Conservation (phyloP, 2,888 invertebrate genomes). For the Aleiodes leptofemur region DNA sequence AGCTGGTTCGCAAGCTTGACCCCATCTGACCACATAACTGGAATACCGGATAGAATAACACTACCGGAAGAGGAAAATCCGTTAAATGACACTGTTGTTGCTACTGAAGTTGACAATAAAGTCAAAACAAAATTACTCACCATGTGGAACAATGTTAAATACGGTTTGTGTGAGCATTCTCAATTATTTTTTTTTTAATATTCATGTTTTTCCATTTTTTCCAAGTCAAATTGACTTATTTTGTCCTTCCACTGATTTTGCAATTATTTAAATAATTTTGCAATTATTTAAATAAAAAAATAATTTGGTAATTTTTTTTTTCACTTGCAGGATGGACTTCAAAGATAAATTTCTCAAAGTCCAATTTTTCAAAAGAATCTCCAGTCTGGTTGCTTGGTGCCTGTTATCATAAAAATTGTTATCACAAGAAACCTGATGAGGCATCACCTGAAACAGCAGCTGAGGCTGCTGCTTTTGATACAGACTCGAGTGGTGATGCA, state of each 20-base stretch:
- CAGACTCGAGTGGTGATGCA: conserved; percentile 68
- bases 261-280: no score
- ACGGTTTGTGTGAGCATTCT: conserved; percentile 77
- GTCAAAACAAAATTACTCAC: conserved; percentile 89
- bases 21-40: conserved; percentile 64
- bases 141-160: conserved; percentile 95
- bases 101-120: conserved; percentile 82
- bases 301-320: conserved; percentile 20
- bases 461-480: conserved; percentile 65
- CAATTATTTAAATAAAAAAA: no score
- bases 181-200: conserved; percentile 22
- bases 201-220: neutral
- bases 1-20: conserved; percentile 61
- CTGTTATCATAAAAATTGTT: conserved; percentile 78
- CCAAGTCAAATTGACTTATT: neutral
- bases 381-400: conserved; percentile 91
- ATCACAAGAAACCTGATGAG: conserved; percentile 80
- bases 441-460: conserved; percentile 65
- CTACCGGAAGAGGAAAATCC: conserved; percentile 54
- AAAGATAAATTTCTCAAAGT: conserved; percentile 79
- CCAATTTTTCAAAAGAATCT: conserved; percentile 88
- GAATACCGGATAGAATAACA: conserved; percentile 58
- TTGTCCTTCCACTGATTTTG: no score
- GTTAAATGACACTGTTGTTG: conserved; percentile 61
- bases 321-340: conserved; percentile 81